A percentile compares a stretch with the other conserved stretches of the same genome.
Conservation (phyloP, 2,888 invertebrate species). For the Neria commutata region DNA sequence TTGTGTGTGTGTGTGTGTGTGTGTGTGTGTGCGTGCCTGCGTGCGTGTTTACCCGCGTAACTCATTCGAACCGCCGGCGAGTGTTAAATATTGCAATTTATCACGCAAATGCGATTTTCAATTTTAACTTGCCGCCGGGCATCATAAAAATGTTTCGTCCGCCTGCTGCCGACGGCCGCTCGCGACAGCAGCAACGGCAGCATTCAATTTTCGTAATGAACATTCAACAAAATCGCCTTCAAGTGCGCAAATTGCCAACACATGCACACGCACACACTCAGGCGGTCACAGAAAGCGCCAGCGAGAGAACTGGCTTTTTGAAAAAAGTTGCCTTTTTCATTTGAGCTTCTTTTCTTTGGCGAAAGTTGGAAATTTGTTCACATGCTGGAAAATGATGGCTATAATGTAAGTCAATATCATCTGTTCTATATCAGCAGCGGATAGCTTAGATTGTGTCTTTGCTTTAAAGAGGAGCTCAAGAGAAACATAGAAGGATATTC, state of each 20-base stretch:
- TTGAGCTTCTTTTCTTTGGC: too few species aligned
- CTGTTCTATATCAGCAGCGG: too few species aligned
- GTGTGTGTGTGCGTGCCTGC: constrained; percentile 28
- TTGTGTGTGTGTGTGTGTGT: constrained; percentile 14
- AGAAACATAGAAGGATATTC: too few species aligned
- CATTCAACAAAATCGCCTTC: constrained; percentile 17
- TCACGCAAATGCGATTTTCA: constrained; percentile 62
- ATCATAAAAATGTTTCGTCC: constrained; percentile 56
- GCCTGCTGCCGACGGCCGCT: constrained; percentile 41
- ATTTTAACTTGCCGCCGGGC: constrained; percentile 61
- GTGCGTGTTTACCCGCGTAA: constrained; percentile 31
- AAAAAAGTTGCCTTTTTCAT: too few species aligned
- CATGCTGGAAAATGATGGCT: too few species aligned
- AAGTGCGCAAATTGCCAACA: constrained; percentile 9
- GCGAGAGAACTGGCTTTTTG: too few species aligned
- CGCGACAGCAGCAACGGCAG: constrained; percentile 28
- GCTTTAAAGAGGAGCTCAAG: too few species aligned
- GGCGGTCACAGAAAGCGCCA: background rate
- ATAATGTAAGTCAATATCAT: too few species aligned
- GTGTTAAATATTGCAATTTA: constrained; percentile 62
- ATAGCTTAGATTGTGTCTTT: too few species aligned
- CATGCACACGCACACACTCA: background rate
- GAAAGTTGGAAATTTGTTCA: background rate
- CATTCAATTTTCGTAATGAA: constrained; percentile 37
- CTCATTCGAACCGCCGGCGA: constrained; percentile 33